phyloP scores from a whole-genome alignment of 2,888 invertebrate species.

The Furcula furcula region DNA sequence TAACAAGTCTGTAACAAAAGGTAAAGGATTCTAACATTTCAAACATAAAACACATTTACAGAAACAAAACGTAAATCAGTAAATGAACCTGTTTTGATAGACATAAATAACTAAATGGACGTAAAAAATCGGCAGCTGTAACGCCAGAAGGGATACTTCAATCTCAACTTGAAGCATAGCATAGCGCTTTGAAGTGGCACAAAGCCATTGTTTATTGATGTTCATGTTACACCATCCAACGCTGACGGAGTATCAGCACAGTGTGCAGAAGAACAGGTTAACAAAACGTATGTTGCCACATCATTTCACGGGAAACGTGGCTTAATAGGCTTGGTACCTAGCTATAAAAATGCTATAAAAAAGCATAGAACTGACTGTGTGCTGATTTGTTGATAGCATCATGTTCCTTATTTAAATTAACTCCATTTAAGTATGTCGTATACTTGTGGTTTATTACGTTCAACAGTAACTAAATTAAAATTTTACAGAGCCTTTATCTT shows the following conservation, averaged over 20 bases:
- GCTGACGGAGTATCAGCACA: constrained; percentile 43
- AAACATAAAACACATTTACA: constrained; percentile 12
- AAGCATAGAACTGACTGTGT: too few relatives aligned
- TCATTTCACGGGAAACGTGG: not conserved
- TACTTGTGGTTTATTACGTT: too few relatives aligned
- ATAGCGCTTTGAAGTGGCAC: constrained; percentile 62
- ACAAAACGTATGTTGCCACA: constrained; percentile 34
- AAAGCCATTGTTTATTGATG: constrained; percentile 63
- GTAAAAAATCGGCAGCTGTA: constrained; percentile 22
- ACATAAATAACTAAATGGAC: constrained; percentile 20
- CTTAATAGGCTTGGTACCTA: too few relatives aligned
- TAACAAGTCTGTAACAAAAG: not conserved
- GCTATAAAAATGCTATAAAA: too few relatives aligned
- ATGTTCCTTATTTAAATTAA: too few relatives aligned
- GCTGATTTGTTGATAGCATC: too few relatives aligned
- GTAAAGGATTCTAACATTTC: constrained; percentile 11
- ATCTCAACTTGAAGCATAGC: constrained; percentile 46
- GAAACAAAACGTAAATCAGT: constrained; percentile 23
- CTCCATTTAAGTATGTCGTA: too few relatives aligned
- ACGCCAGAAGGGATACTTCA: constrained; percentile 58
- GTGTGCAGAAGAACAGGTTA: constrained; percentile 44
- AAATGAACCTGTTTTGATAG: constrained; percentile 25
- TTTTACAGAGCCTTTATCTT: too few relatives aligned
- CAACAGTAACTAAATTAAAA: too few relatives aligned
- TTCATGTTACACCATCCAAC: constrained; percentile 47